phyloP scores from a whole-genome alignment of 2,113 vertebrate genomes.

The Pyrgilauda ruficollis region DNA sequence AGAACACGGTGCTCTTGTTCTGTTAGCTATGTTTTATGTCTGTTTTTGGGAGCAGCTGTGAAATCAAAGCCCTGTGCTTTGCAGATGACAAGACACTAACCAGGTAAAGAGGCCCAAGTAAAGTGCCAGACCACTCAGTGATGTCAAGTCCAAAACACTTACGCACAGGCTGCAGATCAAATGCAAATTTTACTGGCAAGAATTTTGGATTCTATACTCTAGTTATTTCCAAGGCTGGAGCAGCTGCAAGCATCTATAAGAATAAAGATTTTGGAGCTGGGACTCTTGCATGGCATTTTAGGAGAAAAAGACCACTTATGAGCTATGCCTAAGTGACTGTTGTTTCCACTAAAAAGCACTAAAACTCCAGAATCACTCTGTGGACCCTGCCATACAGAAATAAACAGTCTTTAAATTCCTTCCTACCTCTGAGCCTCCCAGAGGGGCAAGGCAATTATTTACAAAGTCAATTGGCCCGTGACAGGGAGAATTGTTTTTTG shows the following conservation, averaged over 20 bases:
- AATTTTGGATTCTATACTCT: not conserved
- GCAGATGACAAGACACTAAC: not conserved
- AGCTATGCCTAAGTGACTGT: not conserved
- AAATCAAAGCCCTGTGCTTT: not conserved
- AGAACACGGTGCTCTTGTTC: not conserved
- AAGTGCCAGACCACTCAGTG: not conserved
- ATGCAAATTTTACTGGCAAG: not conserved
- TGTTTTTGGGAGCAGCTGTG: not conserved
- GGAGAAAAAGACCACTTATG: not conserved
- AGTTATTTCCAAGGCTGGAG: not conserved
- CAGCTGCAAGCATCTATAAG: not conserved
- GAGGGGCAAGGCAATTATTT: conserved; percentile 63
- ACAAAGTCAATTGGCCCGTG: conserved; percentile 38
- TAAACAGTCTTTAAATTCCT: conserved; percentile 49
- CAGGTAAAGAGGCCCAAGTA: not conserved
- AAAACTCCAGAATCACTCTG: not conserved
- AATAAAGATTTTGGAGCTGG: not conserved
- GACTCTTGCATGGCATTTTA: not conserved
- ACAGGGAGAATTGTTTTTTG: conserved; percentile 35
- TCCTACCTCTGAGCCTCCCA: not conserved
- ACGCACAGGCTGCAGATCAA: not conserved
- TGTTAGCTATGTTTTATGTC: not conserved
- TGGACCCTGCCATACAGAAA: conserved; percentile 16
- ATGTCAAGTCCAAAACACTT: not conserved
- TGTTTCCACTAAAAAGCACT: not conserved